Conservation (phyloP, 2,113 vertebrate genomes). For the Lamprologus lemairii region DNA sequence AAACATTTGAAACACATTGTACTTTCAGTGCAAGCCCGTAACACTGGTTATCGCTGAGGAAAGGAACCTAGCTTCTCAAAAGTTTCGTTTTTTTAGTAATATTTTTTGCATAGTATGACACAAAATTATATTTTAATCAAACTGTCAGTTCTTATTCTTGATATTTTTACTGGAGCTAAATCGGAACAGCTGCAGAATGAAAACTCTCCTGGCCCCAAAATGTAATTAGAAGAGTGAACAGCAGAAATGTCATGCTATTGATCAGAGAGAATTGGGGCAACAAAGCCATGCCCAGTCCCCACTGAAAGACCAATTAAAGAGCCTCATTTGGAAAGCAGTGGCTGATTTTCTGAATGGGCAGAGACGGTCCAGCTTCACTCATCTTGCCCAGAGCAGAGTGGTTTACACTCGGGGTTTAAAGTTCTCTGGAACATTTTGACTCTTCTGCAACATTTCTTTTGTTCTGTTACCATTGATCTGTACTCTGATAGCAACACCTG, state of each 20-base stretch:
- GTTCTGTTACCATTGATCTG: not conserved
- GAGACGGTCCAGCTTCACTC: not conserved
- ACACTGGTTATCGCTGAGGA: not conserved
- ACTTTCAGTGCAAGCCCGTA: not conserved
- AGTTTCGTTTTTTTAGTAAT: not conserved
- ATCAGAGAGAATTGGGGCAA: constrained; percentile 17
- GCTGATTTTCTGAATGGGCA: constrained; percentile 11
- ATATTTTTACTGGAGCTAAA: not conserved
- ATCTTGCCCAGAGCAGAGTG: not conserved
- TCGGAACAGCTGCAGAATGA: not conserved
- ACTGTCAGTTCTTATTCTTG: not conserved
- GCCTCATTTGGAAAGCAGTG: constrained; percentile 30
- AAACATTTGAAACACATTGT: not conserved
- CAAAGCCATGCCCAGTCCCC: not conserved
- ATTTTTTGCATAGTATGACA: not conserved
- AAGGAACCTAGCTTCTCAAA: not conserved
- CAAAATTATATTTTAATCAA: not conserved
- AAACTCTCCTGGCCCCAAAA: not conserved
- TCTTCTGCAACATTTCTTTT: not conserved
- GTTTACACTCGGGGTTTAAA: not conserved
- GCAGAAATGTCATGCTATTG: constrained; percentile 55
- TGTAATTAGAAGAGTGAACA: constrained; percentile 38
- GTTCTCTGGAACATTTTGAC: not conserved
- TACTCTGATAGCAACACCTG: not conserved
- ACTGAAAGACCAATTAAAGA: constrained; percentile 53